A percentile compares a stretch with the other conserved stretches of the same genome.
Evolutionary conservation across 2,113 vertebrate genomes (phyloP).

Genomic region (Saguinus imperator): DNA sequence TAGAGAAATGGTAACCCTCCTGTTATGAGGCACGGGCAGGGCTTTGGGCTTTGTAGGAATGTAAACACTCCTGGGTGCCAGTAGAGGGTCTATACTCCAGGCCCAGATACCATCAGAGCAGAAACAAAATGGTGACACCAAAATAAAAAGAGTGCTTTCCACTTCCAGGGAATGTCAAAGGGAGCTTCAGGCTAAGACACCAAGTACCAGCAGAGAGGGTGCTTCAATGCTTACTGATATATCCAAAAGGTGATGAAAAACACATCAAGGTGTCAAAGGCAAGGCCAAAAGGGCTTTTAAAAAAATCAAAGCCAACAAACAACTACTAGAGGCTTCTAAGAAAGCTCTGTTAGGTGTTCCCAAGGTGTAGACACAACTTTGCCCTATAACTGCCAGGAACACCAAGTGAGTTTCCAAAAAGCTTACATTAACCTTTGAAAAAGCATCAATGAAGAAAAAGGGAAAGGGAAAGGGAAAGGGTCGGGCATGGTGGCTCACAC

Average conservation of each 20-base stretch:
- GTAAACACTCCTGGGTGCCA: background rate
- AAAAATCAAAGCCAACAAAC: background rate
- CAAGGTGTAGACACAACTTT: background rate
- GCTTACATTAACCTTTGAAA: background rate
- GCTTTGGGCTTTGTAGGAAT: background rate
- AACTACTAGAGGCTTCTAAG: background rate
- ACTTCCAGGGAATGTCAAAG: background rate
- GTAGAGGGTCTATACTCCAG: background rate
- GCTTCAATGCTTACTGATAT: background rate
- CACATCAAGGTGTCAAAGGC: background rate
- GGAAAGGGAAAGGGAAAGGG: too few species aligned
- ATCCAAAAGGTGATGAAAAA: slow-evolving; percentile 21
- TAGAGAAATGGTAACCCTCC: background rate
- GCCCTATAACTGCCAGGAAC: background rate
- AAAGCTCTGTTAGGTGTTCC: background rate
- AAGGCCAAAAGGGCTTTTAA: background rate
- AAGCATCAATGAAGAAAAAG: background rate
- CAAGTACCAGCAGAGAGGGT: background rate
- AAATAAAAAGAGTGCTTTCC: background rate
- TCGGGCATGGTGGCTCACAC: too few species aligned
- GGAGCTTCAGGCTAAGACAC: background rate
- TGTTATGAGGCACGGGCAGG: background rate
- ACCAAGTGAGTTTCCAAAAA: background rate
- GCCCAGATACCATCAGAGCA: background rate
- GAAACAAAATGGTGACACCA: background rate